These are phyloP conservation scores for Dryocosmus kuriphilus DNA, from an alignment of 2,888 invertebrate genomes.

Conservation along the genomic window DNA sequence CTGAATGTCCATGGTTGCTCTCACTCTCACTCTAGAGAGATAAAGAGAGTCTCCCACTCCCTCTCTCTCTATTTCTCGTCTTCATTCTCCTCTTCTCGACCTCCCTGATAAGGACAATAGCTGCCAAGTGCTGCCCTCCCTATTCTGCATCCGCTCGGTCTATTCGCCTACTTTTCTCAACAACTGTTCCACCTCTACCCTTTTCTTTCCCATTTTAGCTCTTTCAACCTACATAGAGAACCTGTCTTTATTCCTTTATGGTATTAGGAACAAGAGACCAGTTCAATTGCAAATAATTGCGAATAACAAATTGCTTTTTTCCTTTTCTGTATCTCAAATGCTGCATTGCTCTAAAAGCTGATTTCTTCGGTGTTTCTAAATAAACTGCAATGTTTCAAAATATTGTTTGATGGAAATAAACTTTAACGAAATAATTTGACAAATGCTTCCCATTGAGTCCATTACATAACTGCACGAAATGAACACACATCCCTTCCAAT, in stretches of 20 bases:
- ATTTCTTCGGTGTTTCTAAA: too few relatives aligned
- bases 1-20: neutral
- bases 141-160: constrained; percentile 47
- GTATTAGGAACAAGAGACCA: neutral
- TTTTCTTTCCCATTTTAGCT: constrained; percentile 46
- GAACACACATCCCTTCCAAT: constrained; percentile 27
- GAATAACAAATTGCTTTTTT: neutral
- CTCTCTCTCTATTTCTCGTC: constrained; percentile 51
- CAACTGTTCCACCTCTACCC: constrained; percentile 19
- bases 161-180: constrained; percentile 39
- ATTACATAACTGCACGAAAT: neutral
- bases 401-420: neutral
- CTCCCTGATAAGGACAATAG: constrained; percentile 65
- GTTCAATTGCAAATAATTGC: neutral
- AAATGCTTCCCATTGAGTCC: neutral
- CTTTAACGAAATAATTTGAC: neutral
- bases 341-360: too few relatives aligned
- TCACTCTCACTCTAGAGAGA: neutral
- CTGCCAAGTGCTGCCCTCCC: constrained; percentile 62
- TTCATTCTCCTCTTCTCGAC: constrained; percentile 39
- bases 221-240: constrained; percentile 47
- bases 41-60: constrained; percentile 20
- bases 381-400: too few relatives aligned
- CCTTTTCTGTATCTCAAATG: too few relatives aligned
- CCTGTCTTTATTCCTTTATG: neutral